phyloP scores from a whole-genome alignment of 2,113 vertebrate genomes.

The Erinaceus europaeus region DNA sequence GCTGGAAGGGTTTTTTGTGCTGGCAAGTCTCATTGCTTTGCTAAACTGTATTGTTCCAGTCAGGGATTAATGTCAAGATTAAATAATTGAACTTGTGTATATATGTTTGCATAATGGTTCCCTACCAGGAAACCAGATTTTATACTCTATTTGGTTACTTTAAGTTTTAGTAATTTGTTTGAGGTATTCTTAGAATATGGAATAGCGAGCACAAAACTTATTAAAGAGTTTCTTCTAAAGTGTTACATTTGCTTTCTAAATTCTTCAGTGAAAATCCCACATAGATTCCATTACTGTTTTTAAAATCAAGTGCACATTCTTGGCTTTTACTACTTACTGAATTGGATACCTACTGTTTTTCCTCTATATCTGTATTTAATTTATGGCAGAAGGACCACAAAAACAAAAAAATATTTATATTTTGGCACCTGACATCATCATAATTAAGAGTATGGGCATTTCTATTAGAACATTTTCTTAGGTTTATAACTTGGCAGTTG shows the following conservation, averaged over 20 bases:
- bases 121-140: conserved; percentile 62
- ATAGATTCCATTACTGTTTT: conserved; percentile 77
- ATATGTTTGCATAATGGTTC: conserved; percentile 53
- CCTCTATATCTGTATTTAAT: conserved; percentile 81
- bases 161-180: conserved; percentile 71
- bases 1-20: neutral
- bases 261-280: conserved; percentile 69
- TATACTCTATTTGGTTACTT: conserved; percentile 63
- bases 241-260: conserved; percentile 65
- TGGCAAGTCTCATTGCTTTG: conserved; percentile 29
- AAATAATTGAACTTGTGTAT: conserved; percentile 62
- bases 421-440: conserved; percentile 79
- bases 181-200: conserved; percentile 75
- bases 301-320: conserved; percentile 76
- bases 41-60: conserved; percentile 31
- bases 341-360: conserved; percentile 81
- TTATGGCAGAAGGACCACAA: conserved; percentile 79
- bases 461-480: conserved; percentile 82
- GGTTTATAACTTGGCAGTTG: conserved; percentile 83
- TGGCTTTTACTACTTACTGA: conserved; percentile 78
- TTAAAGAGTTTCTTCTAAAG: conserved; percentile 78
- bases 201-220: conserved; percentile 77
- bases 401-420: conserved; percentile 83
- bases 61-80: conserved; percentile 54
- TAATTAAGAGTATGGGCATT: conserved; percentile 83